Conservation (phyloP, 1,140 invertebrate species). For the Lucilia sericata region DNA sequence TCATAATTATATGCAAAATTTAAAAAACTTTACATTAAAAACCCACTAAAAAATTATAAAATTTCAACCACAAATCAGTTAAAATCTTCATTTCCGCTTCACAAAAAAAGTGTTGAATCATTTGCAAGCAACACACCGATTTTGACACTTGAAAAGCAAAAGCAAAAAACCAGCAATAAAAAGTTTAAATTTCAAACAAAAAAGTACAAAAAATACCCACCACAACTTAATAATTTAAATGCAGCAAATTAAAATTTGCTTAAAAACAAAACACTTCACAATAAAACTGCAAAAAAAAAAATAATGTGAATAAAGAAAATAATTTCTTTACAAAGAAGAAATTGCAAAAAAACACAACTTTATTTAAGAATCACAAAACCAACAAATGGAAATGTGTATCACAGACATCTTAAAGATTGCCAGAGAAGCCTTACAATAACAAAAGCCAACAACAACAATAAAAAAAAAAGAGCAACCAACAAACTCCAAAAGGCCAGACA, state of each 20-base stretch:
- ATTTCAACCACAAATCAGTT: not conserved
- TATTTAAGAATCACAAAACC: not conserved
- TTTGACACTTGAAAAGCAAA: not conserved
- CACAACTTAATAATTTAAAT: slow-evolving; percentile 12
- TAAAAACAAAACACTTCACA: slow-evolving; percentile 11
- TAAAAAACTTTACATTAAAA: not conserved
- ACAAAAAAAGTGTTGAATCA: not conserved
- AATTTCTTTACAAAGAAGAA: not conserved
- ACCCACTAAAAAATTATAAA: not conserved
- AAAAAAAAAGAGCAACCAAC: not conserved
- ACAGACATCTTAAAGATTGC: not conserved
- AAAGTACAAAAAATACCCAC: not conserved
- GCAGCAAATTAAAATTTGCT: slow-evolving; percentile 4
- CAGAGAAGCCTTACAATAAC: slow-evolving; percentile 12
- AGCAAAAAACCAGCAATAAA: not conserved
- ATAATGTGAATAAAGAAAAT: not conserved
- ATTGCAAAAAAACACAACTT: not conserved
- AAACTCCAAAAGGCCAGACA: not conserved
- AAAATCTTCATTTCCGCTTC: slow-evolving; percentile 1
- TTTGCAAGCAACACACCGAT: not conserved
- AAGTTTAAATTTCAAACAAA: not conserved
- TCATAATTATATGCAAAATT: too few relatives aligned
- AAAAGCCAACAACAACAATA: not conserved
- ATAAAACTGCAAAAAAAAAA: not conserved
- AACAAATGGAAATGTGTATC: not conserved